Base-by-base conservation (phyloP, 2,888 invertebrate species). In the Altica lythri region DNA sequence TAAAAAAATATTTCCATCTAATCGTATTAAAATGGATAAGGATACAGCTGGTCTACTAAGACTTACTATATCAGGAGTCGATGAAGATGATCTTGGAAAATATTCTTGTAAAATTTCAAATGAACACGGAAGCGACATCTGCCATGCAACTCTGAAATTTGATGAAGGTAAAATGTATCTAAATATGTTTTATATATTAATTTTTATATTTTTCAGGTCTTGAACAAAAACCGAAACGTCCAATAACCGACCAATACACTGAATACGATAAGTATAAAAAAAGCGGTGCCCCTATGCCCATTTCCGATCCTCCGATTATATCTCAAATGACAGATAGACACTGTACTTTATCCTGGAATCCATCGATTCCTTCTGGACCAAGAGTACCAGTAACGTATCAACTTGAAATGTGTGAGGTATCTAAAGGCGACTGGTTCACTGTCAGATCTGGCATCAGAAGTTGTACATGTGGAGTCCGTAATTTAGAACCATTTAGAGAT, bases 381-480 rank as follows among this genome's bases (percentile, higher is more conserved):
- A 83, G 90, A 37, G 86, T 89, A 67, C 95, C 95, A 0, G 92
- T 96, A 51, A 95, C 94, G 0, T 98, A 98, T 74, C 89, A 92
- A 75, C 86, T 95, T 63, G 98, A 99, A 80, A 92, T 94, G 88
- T 88, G 92, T 73, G 93, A 95, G 73, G 76, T 90, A 48, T 95
- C 96, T 0, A 88, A 90, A 68, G 93, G 92, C 22, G 92, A 95
- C 67, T 98, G 97, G 97, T 89, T 89, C 72, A 90, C 92, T 0
- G 88, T 91, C 0, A 83, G 89, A 62, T 86, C 89, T 1, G 92
- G 92, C 2, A 86, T 95, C 9, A 86, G 94, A 57, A 92, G 92
- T 60, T 93, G 93, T 73, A 89, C 86, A 25, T 94, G 92, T 76
- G 94, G 95, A 72, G 88, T 96, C 54, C 83, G 89, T 60, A 92